Base-by-base conservation (phyloP, 2,888 invertebrate genomes). In the Coenonympha arcania region DNA sequence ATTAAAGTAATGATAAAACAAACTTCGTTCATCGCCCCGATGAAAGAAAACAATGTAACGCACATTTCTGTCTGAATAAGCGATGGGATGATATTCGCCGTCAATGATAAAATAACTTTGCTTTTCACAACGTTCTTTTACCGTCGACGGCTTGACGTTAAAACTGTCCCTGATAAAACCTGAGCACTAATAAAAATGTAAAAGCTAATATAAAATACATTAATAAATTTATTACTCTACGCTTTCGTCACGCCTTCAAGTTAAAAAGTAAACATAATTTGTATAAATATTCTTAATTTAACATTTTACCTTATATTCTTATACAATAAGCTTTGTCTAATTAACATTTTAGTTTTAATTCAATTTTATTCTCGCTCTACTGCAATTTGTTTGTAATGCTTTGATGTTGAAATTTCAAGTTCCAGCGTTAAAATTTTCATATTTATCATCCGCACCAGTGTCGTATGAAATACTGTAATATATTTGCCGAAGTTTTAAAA, bases 151-250 rank as follows among this genome's bases (percentile, higher is more conserved):
- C 64, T 63, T 65, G 68, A 59, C 55, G 59, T 64, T 61, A 71
- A 69, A 66, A 68, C 58, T 63, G 79, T 83, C 83, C 85, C 84
- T 70, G 79, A 79, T 76, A 74, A 85, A 83, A 76, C 82, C 78
- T 66, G 74, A 76, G 83, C 84, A 84, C 84, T 83, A 65, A 64
- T 56, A 55, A 69, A 65, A 50, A 59, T 59, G 33, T 64, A 65
- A 61, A 60, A 41, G 50, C 49, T 55, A 52, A 57, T 44, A 54
- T 56, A 59, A 59, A n/a, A n/a, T n/a, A n/a, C n/a, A n/a, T n/a
- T n/a, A n/a, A n/a, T n/a, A n/a, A n/a, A n/a, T n/a, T n/a, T n/a
- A n/a, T n/a, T 52, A 26, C 16, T 3, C 9, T 11, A 45, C 37
- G 55, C 57, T 57, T 55, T 43, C 52, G 53, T 43, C 50, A 59